Evolutionary conservation across 2,113 vertebrate species (phyloP), one percentile per base, ranked within the genome.

Genomic region (Nymphicus hollandicus): DNA sequence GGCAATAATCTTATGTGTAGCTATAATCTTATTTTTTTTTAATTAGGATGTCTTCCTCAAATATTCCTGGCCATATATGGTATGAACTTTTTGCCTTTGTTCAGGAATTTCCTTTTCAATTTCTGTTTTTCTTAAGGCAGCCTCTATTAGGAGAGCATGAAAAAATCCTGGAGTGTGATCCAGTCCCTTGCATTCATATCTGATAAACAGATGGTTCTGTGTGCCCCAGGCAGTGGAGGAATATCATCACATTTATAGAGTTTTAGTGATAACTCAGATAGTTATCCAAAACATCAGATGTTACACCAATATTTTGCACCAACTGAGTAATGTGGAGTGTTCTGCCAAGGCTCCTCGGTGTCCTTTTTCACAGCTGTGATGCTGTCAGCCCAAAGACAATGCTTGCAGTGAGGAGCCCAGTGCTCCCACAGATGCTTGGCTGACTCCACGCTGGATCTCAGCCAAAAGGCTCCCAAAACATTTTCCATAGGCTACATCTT

Each of bases 351-450:
- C 74, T 87, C 55, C 39, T 73, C 2, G 0, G 33, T 86, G 86
- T 92, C 82, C 52, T 92, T 81, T 96, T 95, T 91, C 91, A 69
- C 79, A 96, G 85, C 86, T 93, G 84, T 60, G 78, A 15, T 55
- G 69, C 53, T 88, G 83, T 82, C 82, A 90, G 76, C n/a, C 79
- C 7, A 4, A 65, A 80, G 80, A 92, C 68, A 96, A 88, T 90
- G 92, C 87, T 79, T 81, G 64, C 80, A 80, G 88, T 68, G 91
- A 93, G 91, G 24, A 96, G 49, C 71, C 50, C 83, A 35, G 65
- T 4, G 19, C 83, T 83, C 81, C 61, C 8, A 31, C 66, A 83
- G 69, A 46, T 11, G 2, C 66, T 95, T 91, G 91, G 89, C 95
- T 97, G 95, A 88, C 68, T 69, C 0, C 0, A 44, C 65, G 31